phyloP scores from a whole-genome alignment of 2,888 invertebrate species.

The Temnothorax unifasciatus region DNA sequence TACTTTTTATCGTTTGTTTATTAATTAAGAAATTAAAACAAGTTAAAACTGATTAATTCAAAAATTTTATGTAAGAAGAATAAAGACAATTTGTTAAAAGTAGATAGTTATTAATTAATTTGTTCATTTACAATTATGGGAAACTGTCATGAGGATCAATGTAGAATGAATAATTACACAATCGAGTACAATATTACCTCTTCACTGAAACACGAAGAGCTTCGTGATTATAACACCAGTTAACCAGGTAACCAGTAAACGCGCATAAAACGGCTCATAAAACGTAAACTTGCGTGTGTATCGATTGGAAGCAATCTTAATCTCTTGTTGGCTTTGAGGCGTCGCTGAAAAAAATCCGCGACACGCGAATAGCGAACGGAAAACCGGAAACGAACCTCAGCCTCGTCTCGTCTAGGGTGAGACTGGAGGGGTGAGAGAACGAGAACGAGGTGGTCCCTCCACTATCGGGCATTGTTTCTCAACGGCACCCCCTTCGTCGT shows the following conservation, averaged over 20 bases:
- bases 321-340: not conserved
- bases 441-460: conserved; percentile 53
- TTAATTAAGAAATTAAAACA: not conserved
- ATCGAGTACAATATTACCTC: conserved; percentile 27
- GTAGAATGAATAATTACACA: conserved; percentile 18
- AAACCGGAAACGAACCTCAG: not conserved
- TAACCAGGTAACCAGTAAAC: not conserved
- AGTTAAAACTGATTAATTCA: not conserved
- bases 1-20: not conserved
- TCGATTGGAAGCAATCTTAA: conserved; percentile 9
- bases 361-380: not conserved
- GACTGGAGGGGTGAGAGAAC: conserved; percentile 40
- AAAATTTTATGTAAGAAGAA: not conserved
- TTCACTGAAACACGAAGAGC: conserved; percentile 9
- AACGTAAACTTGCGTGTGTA: conserved; percentile 13
- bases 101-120: not conserved
- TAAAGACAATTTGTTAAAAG: not conserved
- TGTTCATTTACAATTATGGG: conserved; percentile 8
- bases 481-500: conserved; percentile 45
- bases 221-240: not conserved
- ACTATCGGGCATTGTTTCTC: not conserved
- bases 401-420: not conserved
- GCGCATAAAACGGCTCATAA: conserved; percentile 20
- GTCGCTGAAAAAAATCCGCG: conserved; percentile 17
- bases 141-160: not conserved